phyloP scores from a whole-genome alignment of 2,797 vertebrate species.

The Poeciliopsis turneri region DNA sequence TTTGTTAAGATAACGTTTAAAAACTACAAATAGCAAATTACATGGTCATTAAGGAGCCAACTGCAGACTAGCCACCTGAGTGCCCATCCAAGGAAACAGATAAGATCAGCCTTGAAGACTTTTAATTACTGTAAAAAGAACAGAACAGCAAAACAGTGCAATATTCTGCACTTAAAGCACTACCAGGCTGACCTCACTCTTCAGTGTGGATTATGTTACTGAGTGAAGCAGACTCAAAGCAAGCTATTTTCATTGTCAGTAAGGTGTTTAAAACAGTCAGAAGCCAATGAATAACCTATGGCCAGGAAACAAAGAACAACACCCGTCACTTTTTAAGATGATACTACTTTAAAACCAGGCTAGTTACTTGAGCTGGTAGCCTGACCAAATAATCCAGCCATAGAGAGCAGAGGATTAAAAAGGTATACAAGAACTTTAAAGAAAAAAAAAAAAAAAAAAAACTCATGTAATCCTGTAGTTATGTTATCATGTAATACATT shows the following conservation, averaged over 20 bases:
- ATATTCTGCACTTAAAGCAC: not conserved
- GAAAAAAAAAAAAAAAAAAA: too few species aligned
- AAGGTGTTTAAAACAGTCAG: not conserved
- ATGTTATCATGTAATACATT: not conserved
- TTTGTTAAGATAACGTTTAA: not conserved
- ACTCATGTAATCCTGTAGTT: not conserved
- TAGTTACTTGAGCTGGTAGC: not conserved
- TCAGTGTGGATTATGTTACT: not conserved
- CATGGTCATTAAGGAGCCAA: not conserved
- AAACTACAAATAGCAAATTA: not conserved
- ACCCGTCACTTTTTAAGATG: not conserved
- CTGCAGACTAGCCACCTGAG: not conserved
- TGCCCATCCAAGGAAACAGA: not conserved
- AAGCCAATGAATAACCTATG: not conserved
- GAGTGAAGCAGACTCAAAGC: not conserved
- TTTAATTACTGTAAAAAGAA: not conserved
- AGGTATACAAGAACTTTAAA: not conserved
- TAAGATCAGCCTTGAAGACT: not conserved
- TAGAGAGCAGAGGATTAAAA: not conserved
- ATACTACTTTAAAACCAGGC: not conserved
- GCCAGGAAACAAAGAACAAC: not conserved
- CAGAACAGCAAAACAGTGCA: not conserved
- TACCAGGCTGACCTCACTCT: not conserved
- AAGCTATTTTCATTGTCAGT: not conserved
- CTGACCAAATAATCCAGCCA: not conserved